Conservation (phyloP, 2,113 vertebrate genomes). For the Alethe castanea region DNA sequence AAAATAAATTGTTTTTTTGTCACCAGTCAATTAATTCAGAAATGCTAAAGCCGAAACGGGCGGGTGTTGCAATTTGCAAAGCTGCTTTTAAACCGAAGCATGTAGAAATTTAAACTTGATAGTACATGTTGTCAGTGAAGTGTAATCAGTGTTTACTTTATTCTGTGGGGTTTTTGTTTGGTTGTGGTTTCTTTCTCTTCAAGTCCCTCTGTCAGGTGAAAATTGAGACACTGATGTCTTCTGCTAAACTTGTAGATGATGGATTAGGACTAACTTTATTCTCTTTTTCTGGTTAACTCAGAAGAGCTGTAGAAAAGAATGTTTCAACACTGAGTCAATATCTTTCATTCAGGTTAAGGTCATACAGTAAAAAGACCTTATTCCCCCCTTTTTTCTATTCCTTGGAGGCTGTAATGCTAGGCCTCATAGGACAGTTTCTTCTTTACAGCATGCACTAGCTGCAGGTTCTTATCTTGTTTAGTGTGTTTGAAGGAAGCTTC, state of each 20-base stretch:
- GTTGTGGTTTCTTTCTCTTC: not conserved
- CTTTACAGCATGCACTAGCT: not conserved
- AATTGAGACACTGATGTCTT: not conserved
- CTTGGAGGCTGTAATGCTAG: not conserved
- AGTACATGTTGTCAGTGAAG: not conserved
- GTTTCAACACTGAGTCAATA: not conserved
- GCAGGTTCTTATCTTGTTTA: not conserved
- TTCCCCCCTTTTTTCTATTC: fast-evolving
- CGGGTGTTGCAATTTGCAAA: not conserved
- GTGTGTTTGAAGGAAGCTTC: not conserved
- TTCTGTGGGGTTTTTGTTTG: not conserved
- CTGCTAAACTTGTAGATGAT: not conserved
- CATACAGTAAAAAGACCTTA: not conserved
- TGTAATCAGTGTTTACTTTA: not conserved
- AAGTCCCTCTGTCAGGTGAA: not conserved
- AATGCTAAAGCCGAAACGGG: not conserved
- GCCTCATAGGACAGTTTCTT: not conserved
- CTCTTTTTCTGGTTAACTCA: fast-evolving
- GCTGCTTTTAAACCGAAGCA: not conserved
- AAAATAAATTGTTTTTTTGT: not conserved
- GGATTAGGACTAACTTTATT: not conserved
- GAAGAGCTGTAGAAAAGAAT: not conserved
- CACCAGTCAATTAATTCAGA: not conserved
- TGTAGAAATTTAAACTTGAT: not conserved
- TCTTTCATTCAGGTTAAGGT: not conserved